Evolutionary conservation across 2,797 vertebrate genomes (phyloP), one percentile per base, ranked within the genome.

Genomic region (Coregonus suidteri): DNA sequence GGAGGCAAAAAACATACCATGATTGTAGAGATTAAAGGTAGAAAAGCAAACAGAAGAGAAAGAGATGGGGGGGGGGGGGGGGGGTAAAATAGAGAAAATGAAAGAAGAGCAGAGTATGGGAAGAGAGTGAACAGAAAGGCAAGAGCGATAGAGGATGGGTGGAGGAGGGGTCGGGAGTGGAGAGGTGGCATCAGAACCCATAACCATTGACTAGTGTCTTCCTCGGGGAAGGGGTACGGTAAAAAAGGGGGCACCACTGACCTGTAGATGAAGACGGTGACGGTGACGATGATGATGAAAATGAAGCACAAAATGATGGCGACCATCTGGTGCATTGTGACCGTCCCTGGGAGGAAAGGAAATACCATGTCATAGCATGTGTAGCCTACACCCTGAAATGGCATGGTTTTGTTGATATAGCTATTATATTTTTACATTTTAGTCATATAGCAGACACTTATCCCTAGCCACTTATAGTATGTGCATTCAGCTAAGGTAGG

Each of bases 251-350:
- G 18, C 3, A 18, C 16, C 30, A 79, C 92, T 93, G 81, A 97
- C 96, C 96, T 96, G 94, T 96, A 97, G 89, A 97, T 94, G 85
- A 98, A 97, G 85, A 97, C 89, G 5, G 96, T 95, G 82, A 95
- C 83, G 0, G 94, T 79, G 52, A 95, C 88, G 25, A 96, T 92
- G 88, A 94, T 90, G 77, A 95, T 73, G 25, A 97, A 93, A 79
- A 96, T 87, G 25, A 98, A 91, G 83, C 94, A 96, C 83, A 96
- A 95, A 81, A 95, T 94, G 9, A 97, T 93, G 20, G 95, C 94
- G 85, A 97, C 89, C 82, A 97, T 92, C 88, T 97, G 96, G 88
- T 96, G 93, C 75, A 94, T 94, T 7, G 95, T 94, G 20, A 98
- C 93, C 0, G 90, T 94, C 77, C 92, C 96, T 97, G 91, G 35